Evolutionary conservation across 2,113 vertebrate species (phyloP).

Genomic region (Sturnus vulgaris): DNA sequence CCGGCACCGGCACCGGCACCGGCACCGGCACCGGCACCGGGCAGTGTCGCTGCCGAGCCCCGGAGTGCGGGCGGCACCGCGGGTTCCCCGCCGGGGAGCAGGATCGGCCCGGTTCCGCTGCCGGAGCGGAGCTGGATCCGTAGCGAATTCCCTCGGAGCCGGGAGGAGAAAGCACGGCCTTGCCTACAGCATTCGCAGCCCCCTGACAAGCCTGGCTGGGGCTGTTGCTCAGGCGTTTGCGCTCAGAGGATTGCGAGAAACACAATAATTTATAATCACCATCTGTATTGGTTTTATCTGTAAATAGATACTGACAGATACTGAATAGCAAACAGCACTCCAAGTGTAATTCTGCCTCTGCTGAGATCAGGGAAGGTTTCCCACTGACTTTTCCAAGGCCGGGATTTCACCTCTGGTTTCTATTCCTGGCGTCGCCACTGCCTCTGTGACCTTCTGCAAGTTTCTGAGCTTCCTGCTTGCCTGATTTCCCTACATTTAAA

Average conservation of each 20-base stretch:
- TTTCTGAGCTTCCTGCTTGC: not conserved
- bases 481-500: not conserved
- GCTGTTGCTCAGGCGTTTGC: not conserved
- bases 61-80: not conserved
- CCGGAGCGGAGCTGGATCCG: rapidly evolving
- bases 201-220: not conserved
- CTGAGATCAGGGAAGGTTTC: not conserved
- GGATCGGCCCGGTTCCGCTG: not conserved
- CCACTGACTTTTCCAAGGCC: conserved; percentile 6
- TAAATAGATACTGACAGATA: not conserved
- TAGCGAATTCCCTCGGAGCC: not conserved
- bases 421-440: not conserved
- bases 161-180: not conserved
- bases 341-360: not conserved
- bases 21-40: too few species aligned
- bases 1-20: not conserved
- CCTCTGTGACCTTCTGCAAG: conserved; percentile 39
- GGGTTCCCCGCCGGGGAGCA: rapidly evolving
- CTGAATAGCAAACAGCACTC: not conserved
- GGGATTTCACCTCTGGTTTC: conserved; percentile 35
- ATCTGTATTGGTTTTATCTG: not conserved
- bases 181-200: not conserved
- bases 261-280: not conserved
- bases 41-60: not conserved
- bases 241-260: not conserved